phyloP scores from a whole-genome alignment of 1,140 invertebrate genomes.

The Caenorhabditis tropicalis region DNA sequence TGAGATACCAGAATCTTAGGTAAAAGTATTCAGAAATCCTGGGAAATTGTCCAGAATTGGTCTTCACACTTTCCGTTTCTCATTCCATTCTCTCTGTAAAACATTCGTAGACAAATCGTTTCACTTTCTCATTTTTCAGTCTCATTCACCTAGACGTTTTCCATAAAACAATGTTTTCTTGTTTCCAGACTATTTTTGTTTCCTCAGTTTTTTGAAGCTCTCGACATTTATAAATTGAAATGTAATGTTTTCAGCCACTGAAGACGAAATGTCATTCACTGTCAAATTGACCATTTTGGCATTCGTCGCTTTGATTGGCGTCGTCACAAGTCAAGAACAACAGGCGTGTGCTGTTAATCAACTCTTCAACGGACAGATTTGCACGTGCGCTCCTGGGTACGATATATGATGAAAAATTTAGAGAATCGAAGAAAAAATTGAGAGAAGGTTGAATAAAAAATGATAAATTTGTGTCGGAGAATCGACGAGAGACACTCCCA shows the following conservation, averaged over 20 bases:
- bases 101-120: no score
- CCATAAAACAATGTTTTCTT: no score
- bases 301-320: constrained; percentile 14
- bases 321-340: constrained; percentile 56
- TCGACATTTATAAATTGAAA: neutral
- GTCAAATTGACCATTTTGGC: constrained; percentile 20
- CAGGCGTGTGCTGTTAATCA: constrained; percentile 62
- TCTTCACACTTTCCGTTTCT: no score
- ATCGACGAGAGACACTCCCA: neutral
- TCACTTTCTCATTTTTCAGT: no score
- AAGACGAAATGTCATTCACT: neutral
- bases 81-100: no score
- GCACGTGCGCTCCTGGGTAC: constrained; percentile 66
- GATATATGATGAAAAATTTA: constrained; percentile 36
- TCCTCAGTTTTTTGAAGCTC: neutral
- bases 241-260: neutral
- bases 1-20: no score
- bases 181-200: no score
- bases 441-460: neutral
- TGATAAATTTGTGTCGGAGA: neutral
- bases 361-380: constrained; percentile 65
- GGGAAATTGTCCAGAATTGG: no score
- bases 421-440: neutral
- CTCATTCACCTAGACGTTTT: no score
- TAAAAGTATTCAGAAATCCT: no score